These are phyloP conservation scores for Hydra vulgaris DNA, from an alignment of 30 jellyfish, hydroid and myxozoan genomes.

Conservation along the genomic window DNA sequence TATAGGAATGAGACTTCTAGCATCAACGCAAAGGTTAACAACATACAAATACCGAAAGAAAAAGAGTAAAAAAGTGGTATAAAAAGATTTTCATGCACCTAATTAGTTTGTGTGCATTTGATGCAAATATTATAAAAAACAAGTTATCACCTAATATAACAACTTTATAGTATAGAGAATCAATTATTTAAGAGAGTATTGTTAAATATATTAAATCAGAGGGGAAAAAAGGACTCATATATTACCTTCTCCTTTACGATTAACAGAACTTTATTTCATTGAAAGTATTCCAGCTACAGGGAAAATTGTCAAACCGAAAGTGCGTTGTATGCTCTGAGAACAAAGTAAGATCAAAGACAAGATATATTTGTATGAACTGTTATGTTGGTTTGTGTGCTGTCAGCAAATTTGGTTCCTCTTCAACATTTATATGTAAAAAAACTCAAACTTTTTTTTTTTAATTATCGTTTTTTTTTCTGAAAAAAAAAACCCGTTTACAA, in stretches of 20 bases:
- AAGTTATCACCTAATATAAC: conserved; percentile 1
- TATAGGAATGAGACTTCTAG: not conserved
- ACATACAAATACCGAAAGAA: conserved; percentile 8
- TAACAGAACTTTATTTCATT: conserved; percentile 15
- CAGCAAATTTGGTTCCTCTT: too few relatives aligned
- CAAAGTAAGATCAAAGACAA: conserved; percentile 15
- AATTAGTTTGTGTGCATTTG: not conserved
- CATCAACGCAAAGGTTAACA: not conserved
- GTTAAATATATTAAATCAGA: not conserved
- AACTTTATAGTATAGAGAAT: not conserved
- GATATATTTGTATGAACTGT: conserved; percentile 11
- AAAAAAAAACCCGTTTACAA: too few relatives aligned
- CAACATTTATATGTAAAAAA: too few relatives aligned
- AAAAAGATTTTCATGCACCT: conserved; percentile 4
- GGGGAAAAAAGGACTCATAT: not conserved
- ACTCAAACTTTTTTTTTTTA: too few relatives aligned
- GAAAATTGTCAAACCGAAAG: conserved; percentile 3
- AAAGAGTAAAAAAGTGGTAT: conserved; percentile 12
- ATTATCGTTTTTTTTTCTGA: too few relatives aligned
- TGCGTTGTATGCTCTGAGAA: conserved; percentile 17
- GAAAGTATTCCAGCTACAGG: conserved; percentile 12
- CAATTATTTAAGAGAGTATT: conserved; percentile 4
- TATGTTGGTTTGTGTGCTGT: conserved; percentile 29
- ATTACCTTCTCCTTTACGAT: conserved; percentile 12
- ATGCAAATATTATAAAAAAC: not conserved